phyloP scores from a whole-genome alignment of 2,797 vertebrate genomes.

The Cyclopterus lumpus region DNA sequence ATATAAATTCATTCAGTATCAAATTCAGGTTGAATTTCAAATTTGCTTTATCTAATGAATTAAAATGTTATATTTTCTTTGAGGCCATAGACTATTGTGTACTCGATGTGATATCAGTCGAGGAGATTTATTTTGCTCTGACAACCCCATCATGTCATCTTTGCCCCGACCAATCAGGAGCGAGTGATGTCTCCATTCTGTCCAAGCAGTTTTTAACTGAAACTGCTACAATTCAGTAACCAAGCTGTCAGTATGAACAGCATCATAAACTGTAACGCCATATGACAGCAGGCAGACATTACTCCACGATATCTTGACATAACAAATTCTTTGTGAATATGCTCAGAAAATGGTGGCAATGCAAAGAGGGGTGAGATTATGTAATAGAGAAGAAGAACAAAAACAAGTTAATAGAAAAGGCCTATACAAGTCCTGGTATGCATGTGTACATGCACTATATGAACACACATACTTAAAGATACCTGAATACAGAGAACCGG shows the following conservation, averaged over 20 bases:
- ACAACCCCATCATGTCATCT: background rate
- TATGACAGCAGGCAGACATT: too few relatives aligned
- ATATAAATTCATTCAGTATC: background rate
- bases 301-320: too few relatives aligned
- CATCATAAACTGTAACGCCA: too few relatives aligned
- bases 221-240: too few relatives aligned
- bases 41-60: background rate
- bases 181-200: background rate
- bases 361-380: too few relatives aligned
- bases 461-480: background rate
- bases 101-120: background rate
- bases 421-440: too few relatives aligned
- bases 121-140: background rate
- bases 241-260: too few relatives aligned
- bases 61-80: background rate
- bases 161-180: background rate
- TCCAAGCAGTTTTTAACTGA: too few relatives aligned
- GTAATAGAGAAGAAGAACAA: background rate
- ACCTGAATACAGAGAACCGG: background rate
- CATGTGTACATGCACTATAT: background rate
- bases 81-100: background rate
- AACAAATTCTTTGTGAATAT: too few relatives aligned
- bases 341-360: background rate
- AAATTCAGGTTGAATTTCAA: background rate
- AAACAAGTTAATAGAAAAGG: background rate